Evolutionary conservation across 2,888 invertebrate genomes (phyloP), one percentile per base, ranked within the genome.

Genomic region (Glyphotaelius pellucidus): DNA sequence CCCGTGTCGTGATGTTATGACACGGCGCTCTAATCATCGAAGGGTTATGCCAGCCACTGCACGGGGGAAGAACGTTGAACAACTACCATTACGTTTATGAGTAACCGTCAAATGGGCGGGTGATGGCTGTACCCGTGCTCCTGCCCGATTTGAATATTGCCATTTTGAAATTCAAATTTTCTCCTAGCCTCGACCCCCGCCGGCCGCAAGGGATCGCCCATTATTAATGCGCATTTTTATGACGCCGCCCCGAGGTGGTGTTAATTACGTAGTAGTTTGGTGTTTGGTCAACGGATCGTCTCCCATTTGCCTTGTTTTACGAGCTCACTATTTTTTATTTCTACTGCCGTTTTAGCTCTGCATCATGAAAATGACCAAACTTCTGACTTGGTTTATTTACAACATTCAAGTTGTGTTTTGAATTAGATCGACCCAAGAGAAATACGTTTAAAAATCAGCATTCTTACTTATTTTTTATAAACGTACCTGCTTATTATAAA

Each of bases 11-110:
- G 92, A 93, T 92, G 93, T 93, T 93, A 93, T 92, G 92, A 92
- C 93, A 90, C 83, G 92, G 85, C 92, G 47, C 86, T 91, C 93
- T 92, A 93, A 93, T 93, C 93, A 93, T 89, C 90, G 93, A 92
- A 93, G 92, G 93, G 93, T 91, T 92, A 90, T 87, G 25, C 67
- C 67, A 92, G 90, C 91, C 88, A 93, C 90, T 92, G 92, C 91
- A 89, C 89, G 52, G 84, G 92, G 92, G 92, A 91, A 90, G 90
- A 92, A 92, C 67, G 67, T 67, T 67, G 67, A 25, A 67, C 67
- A 67, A 67, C 92, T 35, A 88, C 90, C 92, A 93, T 92, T 92
- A 93, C 92, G 92, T 93, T 92, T 93, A 93, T 90, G 93, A 93
- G 89, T 92, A 90, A 92, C 91, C 93, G 86, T 92, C 91, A 93